Base-by-base conservation (phyloP, 2,888 invertebrate genomes). In the Dasypolia templi region DNA sequence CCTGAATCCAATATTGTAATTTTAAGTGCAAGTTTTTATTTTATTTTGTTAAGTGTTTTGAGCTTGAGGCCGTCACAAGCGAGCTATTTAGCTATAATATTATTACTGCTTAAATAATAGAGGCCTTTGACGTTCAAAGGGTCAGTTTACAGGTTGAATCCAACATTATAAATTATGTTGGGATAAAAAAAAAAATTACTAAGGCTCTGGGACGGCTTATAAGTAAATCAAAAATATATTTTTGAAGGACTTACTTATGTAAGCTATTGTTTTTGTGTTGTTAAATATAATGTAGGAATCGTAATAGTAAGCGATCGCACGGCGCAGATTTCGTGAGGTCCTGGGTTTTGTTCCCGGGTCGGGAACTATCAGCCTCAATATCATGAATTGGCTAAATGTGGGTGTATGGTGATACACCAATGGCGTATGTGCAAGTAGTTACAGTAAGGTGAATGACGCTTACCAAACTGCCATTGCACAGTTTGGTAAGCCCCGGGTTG, bases 191-290 rank as follows among this genome's bases (percentile, higher is more conserved):
- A 1, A 0, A 17, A 32, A 29, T 29, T 42, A 26, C 9, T 29
- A 17, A 35, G 7, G 35, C 14, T 26, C 14, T 17, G 19, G 64
- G 53, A 65, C 29, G 4, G 2, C 39, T 53, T 66, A 1, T 4
- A 67, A 17, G n/a, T 22, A 61, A 76, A 62, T 62, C 11, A 63
- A 63, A 56, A 63, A 29, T 64, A 88, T 91, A 89, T 91, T 91
- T 89, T 89, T 77, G 87, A 89, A 87, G 77, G 68, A 79, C 80
- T 87, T 87, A 89, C 85, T 29, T 78, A 73, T 6, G 85, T 87
- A 88, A 83, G 83, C 75, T 70, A 85, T 86, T 88, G 83, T 88
- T 89, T 86, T 88, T 64, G 75, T 69, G 62, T 79, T 78, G 75
- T 83, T 84, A 66, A 44, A 58, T 71, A 70, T 75, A 71, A 17